Evolutionary conservation across 1,140 invertebrate species (phyloP), one percentile per base, ranked within the genome.

Genomic region (Drosophila pseudoobscura): DNA sequence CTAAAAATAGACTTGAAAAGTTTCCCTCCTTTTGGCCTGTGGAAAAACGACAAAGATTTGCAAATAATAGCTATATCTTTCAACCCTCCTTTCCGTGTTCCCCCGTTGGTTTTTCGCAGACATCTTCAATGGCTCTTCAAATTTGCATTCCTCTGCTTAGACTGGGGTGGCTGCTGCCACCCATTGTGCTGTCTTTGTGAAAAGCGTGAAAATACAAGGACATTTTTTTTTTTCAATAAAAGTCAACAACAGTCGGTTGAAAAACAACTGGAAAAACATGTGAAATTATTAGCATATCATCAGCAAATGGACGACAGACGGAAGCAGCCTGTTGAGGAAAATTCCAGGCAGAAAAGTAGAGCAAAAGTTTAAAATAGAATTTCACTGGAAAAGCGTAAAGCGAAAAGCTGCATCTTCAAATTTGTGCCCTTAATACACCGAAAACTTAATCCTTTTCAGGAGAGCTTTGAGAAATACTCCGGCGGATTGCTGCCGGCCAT

Each of bases 161-260:
- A 17, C 17, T 17, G 17, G 3, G 11, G 35, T 2, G 9, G 35
- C 35, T 39, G 31, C 31, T 5, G 35, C 35, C 11, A 64, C 15
- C 24, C 44, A 44, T 57, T 15, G 15, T 15, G 15, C 15, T 15
- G 15, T 15, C 35, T 63, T n/a, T 49, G 31, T 13, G 9, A 35
- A 35, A 43, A 49, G 24, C 22, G 24, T 45, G 35, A 56, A 51
- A 59, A 63, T 26, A 44, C 50, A 41, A 52, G 22, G 43, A 17
- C 17, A 17, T 17, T 17, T 63, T 79, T 17, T 17, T 63, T 79
- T 75, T 79, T 29, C 71, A 83, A 83, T 79, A 83, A 87, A 75
- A 74, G 69, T 74, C 80, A 85, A 87, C 78, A 39, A 4, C 3
- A 13, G 11, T 11, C 11, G 35, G 11, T 39, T 1, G 35, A 11